These are phyloP conservation scores for Crocodylus rhombifer DNA, from an alignment of 2,797 vertebrate genomes.

Conservation along the genomic window DNA sequence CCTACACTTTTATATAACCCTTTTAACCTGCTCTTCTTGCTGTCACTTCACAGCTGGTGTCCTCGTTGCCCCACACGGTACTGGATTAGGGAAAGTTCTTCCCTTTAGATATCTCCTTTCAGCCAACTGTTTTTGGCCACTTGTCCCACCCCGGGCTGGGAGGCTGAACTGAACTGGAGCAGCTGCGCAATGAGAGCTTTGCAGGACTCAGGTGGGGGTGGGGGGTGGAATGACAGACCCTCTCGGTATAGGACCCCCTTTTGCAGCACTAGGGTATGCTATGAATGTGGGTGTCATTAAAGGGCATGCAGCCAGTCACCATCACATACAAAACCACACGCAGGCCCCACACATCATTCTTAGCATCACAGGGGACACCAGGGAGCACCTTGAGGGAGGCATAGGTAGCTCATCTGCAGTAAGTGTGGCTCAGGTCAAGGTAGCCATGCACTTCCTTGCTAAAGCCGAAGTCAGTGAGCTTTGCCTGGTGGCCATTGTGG, in stretches of 20 bases:
- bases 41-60: neutral
- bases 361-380: conserved; percentile 83
- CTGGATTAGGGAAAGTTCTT: neutral
- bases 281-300: conserved; percentile 75
- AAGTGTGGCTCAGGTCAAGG: conserved; percentile 81
- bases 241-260: conserved; percentile 78
- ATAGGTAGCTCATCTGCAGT: conserved; percentile 83
- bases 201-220: conserved; percentile 74
- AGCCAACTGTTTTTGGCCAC: conserved; percentile 83
- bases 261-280: conserved; percentile 77
- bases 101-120: conserved; percentile 47
- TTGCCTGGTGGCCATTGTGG: conserved; percentile 74
- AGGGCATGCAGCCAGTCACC: conserved; percentile 84
- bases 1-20: neutral
- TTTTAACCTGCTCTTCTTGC: neutral
- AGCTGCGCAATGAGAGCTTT: conserved; percentile 78
- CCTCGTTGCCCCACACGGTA: neutral
- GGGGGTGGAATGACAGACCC: neutral
- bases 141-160: conserved; percentile 74
- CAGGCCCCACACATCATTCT: conserved; percentile 84
- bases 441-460: conserved; percentile 76
- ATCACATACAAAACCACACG: conserved; percentile 86
- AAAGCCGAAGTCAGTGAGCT: conserved; percentile 85
- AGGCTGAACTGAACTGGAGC: conserved; percentile 76
- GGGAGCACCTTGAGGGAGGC: conserved; percentile 83